Evolutionary conservation across 2,888 invertebrate species (phyloP).

Genomic region (Acrobasis repandana): DNA sequence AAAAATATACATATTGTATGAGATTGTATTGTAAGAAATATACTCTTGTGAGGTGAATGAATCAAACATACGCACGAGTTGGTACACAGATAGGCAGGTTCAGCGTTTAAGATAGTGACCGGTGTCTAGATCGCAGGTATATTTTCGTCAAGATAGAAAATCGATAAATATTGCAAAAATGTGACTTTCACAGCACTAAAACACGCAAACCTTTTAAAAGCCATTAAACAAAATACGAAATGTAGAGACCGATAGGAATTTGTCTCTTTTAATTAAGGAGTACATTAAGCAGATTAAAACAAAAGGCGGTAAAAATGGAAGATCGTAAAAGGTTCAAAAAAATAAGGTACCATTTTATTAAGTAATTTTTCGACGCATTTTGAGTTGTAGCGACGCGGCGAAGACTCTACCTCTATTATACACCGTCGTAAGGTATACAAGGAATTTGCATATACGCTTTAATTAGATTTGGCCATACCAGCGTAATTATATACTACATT

Average conservation of each 20-base stretch:
- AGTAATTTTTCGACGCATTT: neutral
- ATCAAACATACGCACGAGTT: too few species aligned
- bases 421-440: neutral
- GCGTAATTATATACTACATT: neutral
- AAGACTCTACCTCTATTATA: neutral
- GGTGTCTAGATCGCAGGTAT: neutral
- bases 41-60: too few species aligned
- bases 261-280: slow-evolving; percentile 4
- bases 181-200: neutral
- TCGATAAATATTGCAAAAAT: neutral
- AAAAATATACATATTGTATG: too few species aligned
- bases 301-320: slow-evolving; percentile 8
- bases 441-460: slow-evolving; percentile 6
- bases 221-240: slow-evolving; percentile 9
- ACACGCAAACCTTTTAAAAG: neutral
- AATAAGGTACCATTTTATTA: neutral
- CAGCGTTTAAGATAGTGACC: too few species aligned
- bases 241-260: slow-evolving; percentile 1
- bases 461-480: slow-evolving; percentile 1
- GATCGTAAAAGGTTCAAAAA: neutral
- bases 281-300: slow-evolving; percentile 4
- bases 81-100: neutral
- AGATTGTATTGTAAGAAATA: too few species aligned
- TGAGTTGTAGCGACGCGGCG: neutral
- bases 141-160: neutral